A percentile compares a stretch with the other conserved stretches of the same genome.
These are phyloP conservation scores for Platorchestia sp. DNA, from an alignment of 1,140 invertebrate species.

Conservation along the genomic window DNA sequence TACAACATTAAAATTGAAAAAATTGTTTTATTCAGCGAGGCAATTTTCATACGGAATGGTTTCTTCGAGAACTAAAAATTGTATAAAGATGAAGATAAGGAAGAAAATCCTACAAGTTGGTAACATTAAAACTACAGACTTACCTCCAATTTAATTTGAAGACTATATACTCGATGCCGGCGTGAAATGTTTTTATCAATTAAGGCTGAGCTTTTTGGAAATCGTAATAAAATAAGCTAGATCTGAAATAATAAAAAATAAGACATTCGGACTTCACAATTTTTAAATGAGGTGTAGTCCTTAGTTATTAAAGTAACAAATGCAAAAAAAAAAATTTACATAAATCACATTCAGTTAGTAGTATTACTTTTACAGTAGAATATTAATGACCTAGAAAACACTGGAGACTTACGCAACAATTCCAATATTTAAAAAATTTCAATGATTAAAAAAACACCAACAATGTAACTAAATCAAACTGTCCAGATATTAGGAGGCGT, in stretches of 20 bases:
- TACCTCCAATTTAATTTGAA: not conserved
- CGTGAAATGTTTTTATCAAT: not conserved
- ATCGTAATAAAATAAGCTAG: not conserved
- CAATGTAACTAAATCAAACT: no score
- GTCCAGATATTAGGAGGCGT: no score
- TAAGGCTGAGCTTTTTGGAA: not conserved
- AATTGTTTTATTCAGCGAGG: not conserved
- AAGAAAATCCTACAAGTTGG: not conserved
- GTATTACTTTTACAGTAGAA: no score
- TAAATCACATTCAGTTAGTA: not conserved
- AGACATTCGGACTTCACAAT: not conserved
- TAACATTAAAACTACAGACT: not conserved
- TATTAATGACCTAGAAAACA: not conserved
- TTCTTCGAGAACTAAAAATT: not conserved
- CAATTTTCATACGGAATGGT: not conserved
- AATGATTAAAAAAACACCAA: not conserved
- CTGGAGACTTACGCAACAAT: not conserved
- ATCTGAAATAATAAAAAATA: not conserved
- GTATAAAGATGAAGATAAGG: not conserved
- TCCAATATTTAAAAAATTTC: not conserved
- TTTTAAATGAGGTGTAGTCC: not conserved
- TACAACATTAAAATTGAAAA: not conserved
- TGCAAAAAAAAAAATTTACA: not conserved
- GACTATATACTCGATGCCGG: not conserved
- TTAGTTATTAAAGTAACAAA: not conserved